phyloP scores from a whole-genome alignment of 1,140 invertebrate genomes.

The Papilio aristodemus region DNA sequence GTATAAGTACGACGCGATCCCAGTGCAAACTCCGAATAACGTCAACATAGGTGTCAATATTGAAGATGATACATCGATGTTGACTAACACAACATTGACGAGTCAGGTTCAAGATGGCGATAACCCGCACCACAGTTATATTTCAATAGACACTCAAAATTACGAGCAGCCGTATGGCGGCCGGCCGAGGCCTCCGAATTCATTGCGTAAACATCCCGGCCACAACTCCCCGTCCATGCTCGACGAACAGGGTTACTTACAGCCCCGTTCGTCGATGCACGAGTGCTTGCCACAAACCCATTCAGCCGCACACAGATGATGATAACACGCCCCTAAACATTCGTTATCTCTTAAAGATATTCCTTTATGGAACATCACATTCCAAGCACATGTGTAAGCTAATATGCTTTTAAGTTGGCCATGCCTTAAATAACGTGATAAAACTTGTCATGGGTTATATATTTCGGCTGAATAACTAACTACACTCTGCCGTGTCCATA shows the following conservation, averaged over 20 bases:
- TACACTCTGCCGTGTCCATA: slow-evolving; percentile 16
- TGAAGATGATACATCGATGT: slow-evolving; percentile 78
- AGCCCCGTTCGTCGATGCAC: slow-evolving; percentile 74
- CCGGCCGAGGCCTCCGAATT: slow-evolving; percentile 67
- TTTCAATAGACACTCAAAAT: slow-evolving; percentile 78
- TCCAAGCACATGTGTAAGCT: slow-evolving; percentile 73
- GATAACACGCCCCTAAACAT: slow-evolving; percentile 62
- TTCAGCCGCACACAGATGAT: slow-evolving; percentile 71
- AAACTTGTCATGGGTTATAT: slow-evolving; percentile 47
- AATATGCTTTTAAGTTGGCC: slow-evolving; percentile 65
- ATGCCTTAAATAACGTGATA: slow-evolving; percentile 71
- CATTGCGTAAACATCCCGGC: slow-evolving; percentile 65
- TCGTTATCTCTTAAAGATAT: slow-evolving; percentile 69
- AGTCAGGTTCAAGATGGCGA: slow-evolving; percentile 78
- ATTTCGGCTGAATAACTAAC: slow-evolving; percentile 54
- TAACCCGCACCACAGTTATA: slow-evolving; percentile 77
- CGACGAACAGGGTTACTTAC: slow-evolving; percentile 79
- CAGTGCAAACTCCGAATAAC: slow-evolving; percentile 69
- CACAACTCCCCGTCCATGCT: slow-evolving; percentile 72
- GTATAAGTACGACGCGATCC: slow-evolving; percentile 80
- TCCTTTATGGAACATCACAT: slow-evolving; percentile 75
- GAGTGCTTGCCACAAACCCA: slow-evolving; percentile 76
- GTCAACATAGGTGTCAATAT: slow-evolving; percentile 62
- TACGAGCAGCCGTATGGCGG: slow-evolving; percentile 76
- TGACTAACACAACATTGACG: slow-evolving; percentile 76